These are phyloP conservation scores for Plectropomus leopardus DNA, from an alignment of 2,113 vertebrate species.

Conservation along the genomic window DNA sequence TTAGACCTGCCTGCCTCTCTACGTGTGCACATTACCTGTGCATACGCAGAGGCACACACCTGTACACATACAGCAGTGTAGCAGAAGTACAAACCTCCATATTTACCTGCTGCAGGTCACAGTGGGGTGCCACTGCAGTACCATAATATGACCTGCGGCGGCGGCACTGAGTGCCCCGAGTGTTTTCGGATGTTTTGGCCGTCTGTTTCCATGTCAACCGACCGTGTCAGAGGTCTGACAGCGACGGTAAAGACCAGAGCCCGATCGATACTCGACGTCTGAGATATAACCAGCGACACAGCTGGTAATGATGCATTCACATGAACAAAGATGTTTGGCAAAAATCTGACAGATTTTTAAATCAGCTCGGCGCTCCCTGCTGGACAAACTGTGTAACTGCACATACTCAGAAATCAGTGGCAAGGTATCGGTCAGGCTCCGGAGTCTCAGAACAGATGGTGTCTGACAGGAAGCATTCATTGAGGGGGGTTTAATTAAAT, in stretches of 20 bases:
- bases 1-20: too few species aligned
- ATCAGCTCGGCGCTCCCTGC: not conserved
- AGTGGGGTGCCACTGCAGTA: not conserved
- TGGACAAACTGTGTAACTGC: slow-evolving; percentile 1
- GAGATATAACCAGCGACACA: not conserved
- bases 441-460: not conserved
- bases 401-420: too few species aligned
- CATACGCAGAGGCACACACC: too few species aligned
- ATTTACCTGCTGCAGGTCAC: not conserved
- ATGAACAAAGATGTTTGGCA: slow-evolving; percentile 33
- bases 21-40: too few species aligned
- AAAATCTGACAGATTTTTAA: too few species aligned
- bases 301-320: not conserved
- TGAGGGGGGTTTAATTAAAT: not conserved
- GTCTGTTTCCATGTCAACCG: slow-evolving; percentile 45
- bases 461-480: slow-evolving; percentile 27
- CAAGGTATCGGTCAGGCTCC: not conserved
- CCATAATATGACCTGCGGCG: not conserved
- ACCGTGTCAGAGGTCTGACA: not conserved
- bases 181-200: not conserved
- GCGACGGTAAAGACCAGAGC: not conserved
- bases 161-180: not conserved
- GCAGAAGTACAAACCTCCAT: not conserved
- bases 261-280: not conserved
- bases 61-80: too few species aligned